phyloP scores from a whole-genome alignment of 2,888 invertebrate species.

The Phengaris alcon region DNA sequence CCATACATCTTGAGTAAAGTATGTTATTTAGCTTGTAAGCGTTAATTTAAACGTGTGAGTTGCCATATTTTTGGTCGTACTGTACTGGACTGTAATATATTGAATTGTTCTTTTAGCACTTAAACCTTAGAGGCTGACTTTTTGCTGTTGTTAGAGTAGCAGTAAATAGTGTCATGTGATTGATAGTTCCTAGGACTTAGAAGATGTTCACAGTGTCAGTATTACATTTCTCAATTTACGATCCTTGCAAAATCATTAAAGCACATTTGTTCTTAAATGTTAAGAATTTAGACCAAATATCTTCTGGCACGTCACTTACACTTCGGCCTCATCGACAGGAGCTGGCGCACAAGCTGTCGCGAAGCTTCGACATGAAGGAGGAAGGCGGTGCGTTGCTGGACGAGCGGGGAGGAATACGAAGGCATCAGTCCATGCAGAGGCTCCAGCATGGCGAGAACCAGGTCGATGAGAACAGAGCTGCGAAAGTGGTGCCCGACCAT shows the following conservation, averaged over 20 bases:
- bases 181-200: slow-evolving; percentile 56
- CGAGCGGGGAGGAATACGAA: slow-evolving; percentile 82
- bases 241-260: slow-evolving; percentile 17
- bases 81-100: slow-evolving; percentile 19
- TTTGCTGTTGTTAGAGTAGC: slow-evolving; percentile 73
- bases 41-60: background rate
- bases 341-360: slow-evolving; percentile 90
- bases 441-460: slow-evolving; percentile 80
- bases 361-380: slow-evolving; percentile 94
- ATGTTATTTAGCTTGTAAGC: slow-evolving; percentile 18
- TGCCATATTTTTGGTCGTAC: slow-evolving; percentile 26
- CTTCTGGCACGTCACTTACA: background rate
- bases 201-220: slow-evolving; percentile 35
- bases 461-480: slow-evolving; percentile 73
- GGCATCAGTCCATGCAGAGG: slow-evolving; percentile 89
- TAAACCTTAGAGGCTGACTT: slow-evolving; percentile 71
- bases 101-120: slow-evolving; percentile 62
- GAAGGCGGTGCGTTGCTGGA: slow-evolving; percentile 86
- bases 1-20: background rate
- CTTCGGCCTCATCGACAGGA: slow-evolving; percentile 80
- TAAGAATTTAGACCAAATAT: background rate
- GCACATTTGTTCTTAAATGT: background rate
- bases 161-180: slow-evolving; percentile 73
- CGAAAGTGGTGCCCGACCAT: slow-evolving; percentile 89
- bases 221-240: background rate